These are phyloP conservation scores for Mionectes macconnelli DNA, from an alignment of 2,113 vertebrate species.

Conservation along the genomic window DNA sequence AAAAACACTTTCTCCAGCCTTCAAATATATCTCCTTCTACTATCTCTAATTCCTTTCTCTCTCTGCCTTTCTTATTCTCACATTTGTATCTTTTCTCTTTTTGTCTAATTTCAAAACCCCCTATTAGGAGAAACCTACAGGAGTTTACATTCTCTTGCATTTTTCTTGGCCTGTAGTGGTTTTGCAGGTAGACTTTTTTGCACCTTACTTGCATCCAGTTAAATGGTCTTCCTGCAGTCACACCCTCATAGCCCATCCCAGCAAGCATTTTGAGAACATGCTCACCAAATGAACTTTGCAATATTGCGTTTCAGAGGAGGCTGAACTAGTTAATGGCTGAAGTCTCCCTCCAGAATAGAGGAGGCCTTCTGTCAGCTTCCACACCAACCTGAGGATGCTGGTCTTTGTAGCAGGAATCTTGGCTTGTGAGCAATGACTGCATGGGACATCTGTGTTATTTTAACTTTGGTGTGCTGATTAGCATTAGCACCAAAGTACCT, in stretches of 20 bases:
- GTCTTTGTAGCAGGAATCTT: background rate
- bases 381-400: background rate
- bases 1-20: background rate
- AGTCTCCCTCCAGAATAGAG: background rate
- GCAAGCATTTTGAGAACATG: background rate
- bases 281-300: background rate
- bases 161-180: background rate
- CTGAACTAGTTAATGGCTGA: background rate
- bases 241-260: background rate
- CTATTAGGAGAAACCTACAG: background rate
- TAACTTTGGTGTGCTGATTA: background rate
- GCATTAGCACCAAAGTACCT: background rate
- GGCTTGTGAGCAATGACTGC: background rate
- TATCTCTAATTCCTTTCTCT: background rate
- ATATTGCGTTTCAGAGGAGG: background rate
- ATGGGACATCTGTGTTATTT: background rate
- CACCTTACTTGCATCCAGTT: background rate
- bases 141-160: background rate
- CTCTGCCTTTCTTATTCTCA: background rate
- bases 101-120: background rate
- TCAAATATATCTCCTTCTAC: background rate
- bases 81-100: background rate
- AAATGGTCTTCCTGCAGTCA: background rate
- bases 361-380: background rate
- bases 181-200: background rate